phyloP scores from a whole-genome alignment of 2,888 invertebrate genomes.

The Acanthacorydalis orientalis region DNA sequence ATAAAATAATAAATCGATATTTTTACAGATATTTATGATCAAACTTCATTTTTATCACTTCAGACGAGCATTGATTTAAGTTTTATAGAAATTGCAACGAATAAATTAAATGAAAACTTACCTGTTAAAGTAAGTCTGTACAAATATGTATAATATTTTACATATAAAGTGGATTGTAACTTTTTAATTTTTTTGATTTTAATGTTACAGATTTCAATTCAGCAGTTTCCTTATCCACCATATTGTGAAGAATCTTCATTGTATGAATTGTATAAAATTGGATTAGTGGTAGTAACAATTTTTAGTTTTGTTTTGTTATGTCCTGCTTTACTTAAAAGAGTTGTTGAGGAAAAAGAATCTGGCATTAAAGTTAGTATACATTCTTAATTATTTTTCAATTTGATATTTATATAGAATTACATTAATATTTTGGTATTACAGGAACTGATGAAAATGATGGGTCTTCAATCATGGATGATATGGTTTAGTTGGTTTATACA shows the following conservation, averaged over 20 bases:
- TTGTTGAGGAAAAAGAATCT: constrained; percentile 40
- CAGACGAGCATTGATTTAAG: not conserved
- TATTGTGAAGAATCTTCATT: constrained; percentile 17
- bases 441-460: constrained; percentile 90
- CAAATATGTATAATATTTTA: too few species aligned
- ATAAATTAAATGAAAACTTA: not conserved
- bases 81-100: not conserved
- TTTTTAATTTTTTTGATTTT: too few species aligned
- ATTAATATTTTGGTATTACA: constrained; percentile 21
- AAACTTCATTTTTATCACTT: not conserved
- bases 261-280: constrained; percentile 16
- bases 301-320: constrained; percentile 32
- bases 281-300: constrained; percentile 25
- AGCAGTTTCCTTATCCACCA: constrained; percentile 39
- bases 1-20: too few species aligned
- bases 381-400: too few species aligned
- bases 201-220: constrained; percentile 20
- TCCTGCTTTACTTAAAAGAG: constrained; percentile 32
- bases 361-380: constrained; percentile 32
- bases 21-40: not conserved
- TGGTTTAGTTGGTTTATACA: constrained; percentile 79
- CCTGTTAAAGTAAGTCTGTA: constrained; percentile 8
- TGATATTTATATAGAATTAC: not conserved
- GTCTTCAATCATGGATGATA: constrained; percentile 65
- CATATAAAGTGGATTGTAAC: too few species aligned